phyloP scores from a whole-genome alignment of 2,797 vertebrate genomes.

The Gymnothorax reevesii region DNA sequence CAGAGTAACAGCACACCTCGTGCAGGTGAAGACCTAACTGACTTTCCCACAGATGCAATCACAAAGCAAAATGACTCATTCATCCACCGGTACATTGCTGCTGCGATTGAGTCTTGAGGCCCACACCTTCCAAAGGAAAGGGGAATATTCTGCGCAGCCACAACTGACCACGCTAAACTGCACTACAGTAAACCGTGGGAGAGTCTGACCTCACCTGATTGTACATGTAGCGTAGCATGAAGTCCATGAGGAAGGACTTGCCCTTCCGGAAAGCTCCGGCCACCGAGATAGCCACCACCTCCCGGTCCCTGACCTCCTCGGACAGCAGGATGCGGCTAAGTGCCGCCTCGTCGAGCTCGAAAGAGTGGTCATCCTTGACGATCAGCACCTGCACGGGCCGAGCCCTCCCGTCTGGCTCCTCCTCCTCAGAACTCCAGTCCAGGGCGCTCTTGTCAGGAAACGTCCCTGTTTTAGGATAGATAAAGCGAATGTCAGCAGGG shows the following conservation, averaged over 20 bases:
- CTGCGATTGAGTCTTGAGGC: not conserved
- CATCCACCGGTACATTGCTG: not conserved
- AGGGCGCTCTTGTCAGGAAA: constrained; percentile 86
- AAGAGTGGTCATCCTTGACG: constrained; percentile 96
- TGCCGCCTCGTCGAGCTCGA: constrained; percentile 91
- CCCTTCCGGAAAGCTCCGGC: constrained; percentile 97
- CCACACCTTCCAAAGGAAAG: not conserved
- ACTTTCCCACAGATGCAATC: not conserved
- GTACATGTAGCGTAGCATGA: constrained; percentile 99
- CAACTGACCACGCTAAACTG: not conserved
- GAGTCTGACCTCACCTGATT: constrained; percentile 74
- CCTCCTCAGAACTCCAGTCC: constrained; percentile 96
- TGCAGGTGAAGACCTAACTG: not conserved
- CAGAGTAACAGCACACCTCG: not conserved
- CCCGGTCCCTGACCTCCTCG: constrained; percentile 86
- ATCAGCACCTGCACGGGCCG: constrained; percentile 92
- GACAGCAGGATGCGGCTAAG: constrained; percentile 90
- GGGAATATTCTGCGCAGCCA: not conserved
- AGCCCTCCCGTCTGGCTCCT: constrained; percentile 86
- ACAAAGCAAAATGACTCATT: constrained; percentile 14
- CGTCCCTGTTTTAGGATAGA: constrained; percentile 72
- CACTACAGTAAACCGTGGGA: not conserved
- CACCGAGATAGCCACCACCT: constrained; percentile 94
- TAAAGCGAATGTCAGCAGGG: not conserved
- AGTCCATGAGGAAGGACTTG: constrained; percentile 99